phyloP scores from a whole-genome alignment of 2,888 invertebrate genomes.

The Apotomis betuletana region DNA sequence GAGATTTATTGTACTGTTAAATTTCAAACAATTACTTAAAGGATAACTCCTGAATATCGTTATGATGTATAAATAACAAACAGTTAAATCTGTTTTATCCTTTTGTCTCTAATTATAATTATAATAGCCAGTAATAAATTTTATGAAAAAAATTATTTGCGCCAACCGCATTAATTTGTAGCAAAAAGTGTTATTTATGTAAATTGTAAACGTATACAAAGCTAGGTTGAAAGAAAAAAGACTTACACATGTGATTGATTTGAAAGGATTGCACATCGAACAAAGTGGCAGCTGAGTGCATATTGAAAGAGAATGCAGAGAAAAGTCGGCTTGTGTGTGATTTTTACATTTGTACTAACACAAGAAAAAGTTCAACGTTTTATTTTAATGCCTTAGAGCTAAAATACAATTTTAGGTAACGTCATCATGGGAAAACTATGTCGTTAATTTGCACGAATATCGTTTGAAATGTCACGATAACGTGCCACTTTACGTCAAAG shows the following conservation, averaged over 20 bases:
- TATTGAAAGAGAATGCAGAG: neutral
- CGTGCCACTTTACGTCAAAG: too few relatives aligned
- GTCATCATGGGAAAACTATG: too few relatives aligned
- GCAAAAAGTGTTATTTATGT: too few relatives aligned
- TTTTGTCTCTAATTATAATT: neutral
- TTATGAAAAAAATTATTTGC: too few relatives aligned
- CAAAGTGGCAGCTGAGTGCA: constrained; percentile 6
- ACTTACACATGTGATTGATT: constrained; percentile 10
- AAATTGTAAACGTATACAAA: too few relatives aligned
- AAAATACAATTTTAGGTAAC: too few relatives aligned
- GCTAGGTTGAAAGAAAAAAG: neutral
- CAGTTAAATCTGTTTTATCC: constrained; percentile 4
- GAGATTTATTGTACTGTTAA: neutral
- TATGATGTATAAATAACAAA: constrained; percentile 10
- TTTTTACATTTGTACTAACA: neutral
- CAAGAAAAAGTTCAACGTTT: too few relatives aligned
- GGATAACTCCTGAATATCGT: constrained; percentile 4
- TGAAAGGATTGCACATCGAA: neutral
- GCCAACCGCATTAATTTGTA: too few relatives aligned
- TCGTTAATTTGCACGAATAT: too few relatives aligned
- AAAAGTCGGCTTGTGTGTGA: neutral
- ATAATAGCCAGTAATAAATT: too few relatives aligned
- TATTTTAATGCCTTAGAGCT: too few relatives aligned
- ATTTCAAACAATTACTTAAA: neutral
- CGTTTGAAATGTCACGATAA: too few relatives aligned